Conservation (phyloP, 2,888 invertebrate genomes). For the Sphecodes monilicornis region DNA sequence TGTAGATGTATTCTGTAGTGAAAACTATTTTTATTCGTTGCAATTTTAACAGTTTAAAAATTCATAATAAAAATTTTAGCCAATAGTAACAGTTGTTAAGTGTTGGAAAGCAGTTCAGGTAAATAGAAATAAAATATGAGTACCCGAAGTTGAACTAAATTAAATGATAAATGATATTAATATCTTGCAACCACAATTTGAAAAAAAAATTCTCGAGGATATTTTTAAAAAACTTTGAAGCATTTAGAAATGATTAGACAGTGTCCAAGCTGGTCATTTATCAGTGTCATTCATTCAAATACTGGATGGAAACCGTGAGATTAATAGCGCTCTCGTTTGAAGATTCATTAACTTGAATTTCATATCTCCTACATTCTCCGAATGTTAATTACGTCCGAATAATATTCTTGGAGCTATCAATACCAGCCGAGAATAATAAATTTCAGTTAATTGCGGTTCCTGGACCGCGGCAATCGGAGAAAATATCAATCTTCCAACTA, state of each 20-base stretch:
- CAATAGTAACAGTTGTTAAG: neutral
- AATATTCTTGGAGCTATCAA: neutral
- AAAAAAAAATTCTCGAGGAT: neutral
- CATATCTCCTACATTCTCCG: neutral
- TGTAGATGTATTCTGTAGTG: neutral
- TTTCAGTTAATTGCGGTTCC: conserved; percentile 3
- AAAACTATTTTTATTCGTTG: neutral
- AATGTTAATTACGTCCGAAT: neutral
- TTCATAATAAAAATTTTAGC: neutral
- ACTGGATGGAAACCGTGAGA: neutral
- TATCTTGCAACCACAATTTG: neutral
- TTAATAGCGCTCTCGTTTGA: neutral
- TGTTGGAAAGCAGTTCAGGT: neutral
- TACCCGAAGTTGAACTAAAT: neutral
- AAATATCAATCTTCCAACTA: neutral
- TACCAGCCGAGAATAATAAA: neutral
- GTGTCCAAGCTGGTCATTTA: neutral
- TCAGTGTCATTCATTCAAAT: neutral
- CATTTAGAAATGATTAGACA: neutral
- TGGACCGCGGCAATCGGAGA: neutral
- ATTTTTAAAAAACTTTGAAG: neutral
- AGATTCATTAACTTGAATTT: conserved; percentile 1
- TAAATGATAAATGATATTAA: neutral
- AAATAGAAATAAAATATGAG: neutral
- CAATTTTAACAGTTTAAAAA: neutral